These are phyloP conservation scores for Cetonia aurata DNA, from an alignment of 2,888 invertebrate species.

Conservation along the genomic window DNA sequence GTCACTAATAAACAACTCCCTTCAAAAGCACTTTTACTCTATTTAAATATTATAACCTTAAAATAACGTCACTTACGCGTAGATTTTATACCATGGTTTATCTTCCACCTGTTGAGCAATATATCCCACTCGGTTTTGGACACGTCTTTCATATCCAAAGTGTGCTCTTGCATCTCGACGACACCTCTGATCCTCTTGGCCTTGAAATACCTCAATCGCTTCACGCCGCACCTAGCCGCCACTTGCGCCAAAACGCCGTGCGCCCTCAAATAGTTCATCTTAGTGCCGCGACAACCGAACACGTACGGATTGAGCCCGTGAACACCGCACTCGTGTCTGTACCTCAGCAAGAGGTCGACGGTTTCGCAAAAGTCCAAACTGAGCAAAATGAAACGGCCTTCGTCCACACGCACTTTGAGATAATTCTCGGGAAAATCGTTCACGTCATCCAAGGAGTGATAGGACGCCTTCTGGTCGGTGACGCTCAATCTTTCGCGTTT, in stretches of 20 bases:
- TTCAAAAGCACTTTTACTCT: too few species aligned
- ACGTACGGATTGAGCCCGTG: constrained; percentile 19
- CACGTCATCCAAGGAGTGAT: neutral
- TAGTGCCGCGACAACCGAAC: constrained; percentile 27
- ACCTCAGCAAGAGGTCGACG: neutral
- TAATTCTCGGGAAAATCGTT: constrained; percentile 25
- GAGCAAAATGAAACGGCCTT: neutral
- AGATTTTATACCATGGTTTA: neutral
- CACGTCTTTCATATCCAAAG: constrained; percentile 11
- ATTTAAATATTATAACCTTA: too few species aligned
- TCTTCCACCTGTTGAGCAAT: constrained; percentile 13
- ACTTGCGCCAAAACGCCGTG: constrained; percentile 16
- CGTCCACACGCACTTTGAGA: neutral
- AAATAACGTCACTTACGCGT: neutral
- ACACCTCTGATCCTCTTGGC: constrained; percentile 9
- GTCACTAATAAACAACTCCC: too few species aligned
- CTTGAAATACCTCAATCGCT: constrained; percentile 11
- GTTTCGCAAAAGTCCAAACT: constrained; percentile 21
- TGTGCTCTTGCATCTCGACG: constrained; percentile 17
- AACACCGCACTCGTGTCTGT: constrained; percentile 14
- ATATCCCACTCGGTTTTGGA: constrained; percentile 16
- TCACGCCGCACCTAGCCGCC: constrained; percentile 17
- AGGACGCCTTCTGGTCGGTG: neutral
- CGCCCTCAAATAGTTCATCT: constrained; percentile 21
- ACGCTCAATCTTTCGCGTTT: neutral